Conservation (phyloP, 2,888 invertebrate genomes). For the Lasioglossum zephyrum region DNA sequence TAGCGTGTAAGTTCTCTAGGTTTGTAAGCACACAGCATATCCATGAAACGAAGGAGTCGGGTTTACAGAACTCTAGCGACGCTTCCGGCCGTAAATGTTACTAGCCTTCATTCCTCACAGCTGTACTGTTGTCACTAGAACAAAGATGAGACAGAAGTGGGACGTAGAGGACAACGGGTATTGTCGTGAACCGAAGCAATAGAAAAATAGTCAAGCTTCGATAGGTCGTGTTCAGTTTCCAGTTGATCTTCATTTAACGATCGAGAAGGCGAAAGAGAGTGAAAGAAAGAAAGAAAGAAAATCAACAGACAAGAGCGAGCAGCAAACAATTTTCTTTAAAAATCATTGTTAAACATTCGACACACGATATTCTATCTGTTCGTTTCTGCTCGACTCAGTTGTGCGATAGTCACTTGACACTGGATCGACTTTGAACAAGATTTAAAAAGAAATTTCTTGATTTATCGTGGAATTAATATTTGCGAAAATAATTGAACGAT, state of each 20-base stretch:
- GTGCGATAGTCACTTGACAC: not conserved
- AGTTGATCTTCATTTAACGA: conserved; percentile 19
- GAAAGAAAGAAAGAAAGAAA: no score
- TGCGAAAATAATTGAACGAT: not conserved
- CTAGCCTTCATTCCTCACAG: conserved; percentile 62
- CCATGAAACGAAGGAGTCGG: conserved; percentile 61
- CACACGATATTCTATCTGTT: not conserved
- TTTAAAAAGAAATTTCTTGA: not conserved
- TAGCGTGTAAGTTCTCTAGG: conserved; percentile 68
- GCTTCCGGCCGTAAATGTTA: conserved; percentile 72
- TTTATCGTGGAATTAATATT: not conserved
- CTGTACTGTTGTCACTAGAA: conserved; percentile 40
- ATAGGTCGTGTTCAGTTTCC: conserved; percentile 36
- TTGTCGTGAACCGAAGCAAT: conserved; percentile 56
- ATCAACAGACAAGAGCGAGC: not conserved
- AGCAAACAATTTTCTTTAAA: not conserved
- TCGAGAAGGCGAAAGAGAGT: not conserved
- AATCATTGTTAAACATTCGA: not conserved
- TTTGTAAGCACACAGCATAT: conserved; percentile 67
- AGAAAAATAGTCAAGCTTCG: conserved; percentile 46
- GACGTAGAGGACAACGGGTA: conserved; percentile 20
- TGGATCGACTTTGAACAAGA: not conserved
- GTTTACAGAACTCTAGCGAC: conserved; percentile 64
- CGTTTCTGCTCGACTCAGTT: not conserved
- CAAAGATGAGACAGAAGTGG: not conserved